Conservation (phyloP, 2,888 invertebrate species). For the Malthinus seriepunctatus region DNA sequence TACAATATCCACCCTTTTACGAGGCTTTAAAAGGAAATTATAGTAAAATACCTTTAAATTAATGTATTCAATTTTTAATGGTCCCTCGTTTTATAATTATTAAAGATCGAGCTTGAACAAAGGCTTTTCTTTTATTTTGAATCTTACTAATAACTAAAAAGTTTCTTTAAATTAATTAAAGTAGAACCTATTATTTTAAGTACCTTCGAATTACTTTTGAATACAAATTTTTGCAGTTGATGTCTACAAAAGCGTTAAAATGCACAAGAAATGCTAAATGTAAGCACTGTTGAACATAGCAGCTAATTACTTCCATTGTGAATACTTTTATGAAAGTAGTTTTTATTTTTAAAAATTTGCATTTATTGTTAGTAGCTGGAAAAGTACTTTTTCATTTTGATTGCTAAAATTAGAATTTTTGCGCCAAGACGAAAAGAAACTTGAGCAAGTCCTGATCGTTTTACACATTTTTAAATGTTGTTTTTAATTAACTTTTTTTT, state of each 20-base stretch:
- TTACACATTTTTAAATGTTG: too few relatives aligned
- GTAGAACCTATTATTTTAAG: neutral
- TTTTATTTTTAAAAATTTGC: slow-evolving; percentile 15
- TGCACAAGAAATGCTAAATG: slow-evolving; percentile 5
- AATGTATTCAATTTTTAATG: too few relatives aligned
- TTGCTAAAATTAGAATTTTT: slow-evolving; percentile 5
- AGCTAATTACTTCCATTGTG: slow-evolving; percentile 9
- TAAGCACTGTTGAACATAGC: slow-evolving; percentile 6
- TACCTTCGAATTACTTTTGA: neutral
- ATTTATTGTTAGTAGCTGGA: slow-evolving; percentile 7
- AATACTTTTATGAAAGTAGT: slow-evolving; percentile 10
- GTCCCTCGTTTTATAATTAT: too few relatives aligned
- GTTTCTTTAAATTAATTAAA: neutral
- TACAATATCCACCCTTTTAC: too few relatives aligned
- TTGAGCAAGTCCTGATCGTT: neutral
- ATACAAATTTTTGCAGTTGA: slow-evolving; percentile 6
- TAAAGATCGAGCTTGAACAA: too few relatives aligned
- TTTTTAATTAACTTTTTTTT: too few relatives aligned
- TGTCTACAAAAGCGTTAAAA: slow-evolving; percentile 7
- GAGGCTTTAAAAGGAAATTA: too few relatives aligned
- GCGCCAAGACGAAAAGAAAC: neutral
- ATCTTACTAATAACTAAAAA: too few relatives aligned
- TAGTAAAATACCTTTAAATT: too few relatives aligned
- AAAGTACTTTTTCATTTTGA: slow-evolving; percentile 10
- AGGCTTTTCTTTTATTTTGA: too few relatives aligned